Percentiles rank a stretch among this genome's conserved stretches.
Conservation (phyloP, 2,113 vertebrate genomes). For the Crotalus tigris region DNA sequence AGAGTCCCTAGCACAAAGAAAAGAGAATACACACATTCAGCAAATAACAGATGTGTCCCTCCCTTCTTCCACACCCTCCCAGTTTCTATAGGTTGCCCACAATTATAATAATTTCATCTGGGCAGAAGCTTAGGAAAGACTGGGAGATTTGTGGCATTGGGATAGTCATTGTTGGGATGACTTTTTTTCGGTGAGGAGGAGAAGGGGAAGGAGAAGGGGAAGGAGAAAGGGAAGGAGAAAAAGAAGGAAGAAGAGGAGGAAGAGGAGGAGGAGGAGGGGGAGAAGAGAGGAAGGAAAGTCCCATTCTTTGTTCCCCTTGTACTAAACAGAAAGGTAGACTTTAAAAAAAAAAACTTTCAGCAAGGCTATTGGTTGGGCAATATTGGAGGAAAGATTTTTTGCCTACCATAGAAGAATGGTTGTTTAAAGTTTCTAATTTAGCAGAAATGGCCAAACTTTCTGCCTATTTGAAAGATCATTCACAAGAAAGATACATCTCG, state of each 20-base stretch:
- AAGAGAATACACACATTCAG: neutral
- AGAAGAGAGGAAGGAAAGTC: too few relatives aligned
- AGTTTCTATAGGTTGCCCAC: neutral
- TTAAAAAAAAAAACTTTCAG: too few relatives aligned
- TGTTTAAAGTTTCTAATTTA: too few relatives aligned
- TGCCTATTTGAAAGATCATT: too few relatives aligned
- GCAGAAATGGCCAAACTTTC: too few relatives aligned
- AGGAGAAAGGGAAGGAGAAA: too few relatives aligned
- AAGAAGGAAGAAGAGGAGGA: neutral
- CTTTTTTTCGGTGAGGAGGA: neutral
- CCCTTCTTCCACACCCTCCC: neutral
- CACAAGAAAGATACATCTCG: too few relatives aligned
- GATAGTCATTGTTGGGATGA: neutral
- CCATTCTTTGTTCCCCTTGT: neutral
- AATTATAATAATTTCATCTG: neutral
- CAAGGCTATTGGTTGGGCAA: too few relatives aligned
- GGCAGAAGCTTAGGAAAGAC: neutral
- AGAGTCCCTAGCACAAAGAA: constrained; percentile 13
- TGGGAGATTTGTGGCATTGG: neutral
- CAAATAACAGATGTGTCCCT: neutral
- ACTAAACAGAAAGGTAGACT: neutral
- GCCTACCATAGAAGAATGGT: too few relatives aligned
- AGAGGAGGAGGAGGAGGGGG: too few relatives aligned
- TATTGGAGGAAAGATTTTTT: too few relatives aligned
- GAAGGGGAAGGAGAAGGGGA: too few relatives aligned